Conservation (phyloP, 2,888 invertebrate genomes). For the Ectemnius cavifrons region DNA sequence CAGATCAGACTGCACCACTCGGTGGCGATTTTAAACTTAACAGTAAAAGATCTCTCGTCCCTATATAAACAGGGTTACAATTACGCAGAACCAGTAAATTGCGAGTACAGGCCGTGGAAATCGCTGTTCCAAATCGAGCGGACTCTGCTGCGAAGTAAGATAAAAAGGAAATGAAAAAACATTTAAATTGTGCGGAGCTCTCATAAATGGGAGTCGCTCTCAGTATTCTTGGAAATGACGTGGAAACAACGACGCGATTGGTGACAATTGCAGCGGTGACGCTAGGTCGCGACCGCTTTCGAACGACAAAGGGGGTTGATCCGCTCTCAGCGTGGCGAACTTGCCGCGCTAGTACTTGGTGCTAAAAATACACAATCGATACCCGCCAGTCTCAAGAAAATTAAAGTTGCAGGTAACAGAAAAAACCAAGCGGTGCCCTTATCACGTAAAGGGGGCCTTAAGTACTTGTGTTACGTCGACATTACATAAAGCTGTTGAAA, state of each 20-base stretch:
- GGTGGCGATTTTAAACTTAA: too few species aligned
- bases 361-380: slow-evolving; percentile 66
- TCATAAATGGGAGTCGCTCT: neutral
- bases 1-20: too few species aligned
- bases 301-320: slow-evolving; percentile 51
- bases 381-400: slow-evolving; percentile 26
- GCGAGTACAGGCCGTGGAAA: too few species aligned
- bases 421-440: slow-evolving; percentile 5
- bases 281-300: slow-evolving; percentile 45
- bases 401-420: neutral
- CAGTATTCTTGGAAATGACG: slow-evolving; percentile 2
- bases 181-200: neutral
- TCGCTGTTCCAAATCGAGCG: too few species aligned
- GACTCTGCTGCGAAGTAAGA: too few species aligned
- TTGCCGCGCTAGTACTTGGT: neutral
- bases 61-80: too few species aligned
- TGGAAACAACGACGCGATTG: neutral
- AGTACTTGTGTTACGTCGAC: neutral
- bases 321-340: slow-evolving; percentile 17
- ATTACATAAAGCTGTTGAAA: too few species aligned
- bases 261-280: slow-evolving; percentile 10
- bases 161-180: neutral
- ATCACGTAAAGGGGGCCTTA: neutral
- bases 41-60: too few species aligned
- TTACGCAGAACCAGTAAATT: too few species aligned